Base-by-base conservation (phyloP, 92 coral and sea anemone genomes). In the Parazoanthus darwini region DNA sequence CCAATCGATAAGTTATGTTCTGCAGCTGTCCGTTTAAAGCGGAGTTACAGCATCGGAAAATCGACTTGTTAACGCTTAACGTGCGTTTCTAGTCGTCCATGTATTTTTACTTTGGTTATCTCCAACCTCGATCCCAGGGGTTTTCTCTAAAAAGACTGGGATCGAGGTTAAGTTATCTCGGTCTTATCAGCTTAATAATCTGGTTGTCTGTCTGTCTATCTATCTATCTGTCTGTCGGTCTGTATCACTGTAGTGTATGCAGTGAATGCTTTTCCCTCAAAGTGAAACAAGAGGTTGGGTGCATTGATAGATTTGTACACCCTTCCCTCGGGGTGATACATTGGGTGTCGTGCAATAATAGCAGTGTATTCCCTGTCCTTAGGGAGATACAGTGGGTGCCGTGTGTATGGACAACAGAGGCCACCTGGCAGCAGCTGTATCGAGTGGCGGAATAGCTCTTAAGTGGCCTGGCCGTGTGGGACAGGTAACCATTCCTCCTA, bases 391-490 rank as follows among this genome's bases (percentile, higher is more conserved):
- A 6, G 99, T 97, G 14, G 99, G 99, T 5, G 98, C 94, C 26
- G 95, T 97, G 78, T 97, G 98, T 76, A 33, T 97, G 92, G 99
- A 97, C 43, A 20, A 33, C 42, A 51, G 78, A 22, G 98, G 99
- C 2, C 89, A 92, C 82, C 67, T 97, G 48, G 92, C 94, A 68
- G 93, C 97, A 35, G 99, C 98, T 23, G 96, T 90, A 0, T 97
- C 99, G 20, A 97, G 99, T 89, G 99, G 99, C 48, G 99, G 99
- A 23, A 66, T 97, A 37, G 48, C 92, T 22, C 92, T 94, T 29
- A 97, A 97, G 91, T 88, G 85, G 56, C 96, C 98, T 11, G 99
- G 99, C 44, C 93, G 99, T 44, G 93, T 97, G 58, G 99, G 99
- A 16, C 99, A 95, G 99, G 99, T 95, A 72, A 59, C 56, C 16